phyloP scores from a whole-genome alignment of 2,888 invertebrate genomes.

The Anorthoa munda region DNA sequence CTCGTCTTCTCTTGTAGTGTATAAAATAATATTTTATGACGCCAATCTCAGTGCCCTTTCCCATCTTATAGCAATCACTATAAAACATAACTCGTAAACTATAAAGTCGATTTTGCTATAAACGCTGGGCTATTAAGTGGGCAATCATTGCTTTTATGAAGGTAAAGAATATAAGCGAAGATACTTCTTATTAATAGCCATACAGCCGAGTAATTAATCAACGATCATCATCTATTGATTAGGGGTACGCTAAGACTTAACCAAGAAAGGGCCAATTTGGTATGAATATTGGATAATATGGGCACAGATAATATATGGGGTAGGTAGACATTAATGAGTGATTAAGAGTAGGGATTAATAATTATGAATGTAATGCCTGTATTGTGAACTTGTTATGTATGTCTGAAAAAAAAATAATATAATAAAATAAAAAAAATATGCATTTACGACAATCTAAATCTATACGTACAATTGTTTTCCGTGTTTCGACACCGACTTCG shows the following conservation, averaged over 20 bases:
- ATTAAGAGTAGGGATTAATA: no score
- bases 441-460: no score
- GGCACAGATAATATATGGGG: neutral
- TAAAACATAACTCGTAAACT: constrained; percentile 69
- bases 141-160: constrained; percentile 51
- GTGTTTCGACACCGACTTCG: no score
- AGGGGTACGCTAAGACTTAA: neutral
- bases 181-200: constrained; percentile 1
- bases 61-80: constrained; percentile 76
- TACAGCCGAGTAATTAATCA: neutral
- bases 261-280: neutral
- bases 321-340: no score
- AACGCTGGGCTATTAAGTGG: constrained; percentile 44
- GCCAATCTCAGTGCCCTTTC: constrained; percentile 51
- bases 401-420: no score
- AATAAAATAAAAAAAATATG: no score
- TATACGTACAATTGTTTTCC: no score
- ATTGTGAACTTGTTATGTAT: no score
- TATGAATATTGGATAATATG: no score
- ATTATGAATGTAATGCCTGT: no score
- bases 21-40: constrained; percentile 57
- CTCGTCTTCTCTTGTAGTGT: constrained; percentile 19
- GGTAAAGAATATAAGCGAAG: neutral
- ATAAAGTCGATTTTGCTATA: constrained; percentile 48
- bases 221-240: neutral